A percentile compares a stretch with the other conserved stretches of the same genome.
Evolutionary conservation across 2,888 invertebrate species (phyloP).

Genomic region (Halictus ligatus): DNA sequence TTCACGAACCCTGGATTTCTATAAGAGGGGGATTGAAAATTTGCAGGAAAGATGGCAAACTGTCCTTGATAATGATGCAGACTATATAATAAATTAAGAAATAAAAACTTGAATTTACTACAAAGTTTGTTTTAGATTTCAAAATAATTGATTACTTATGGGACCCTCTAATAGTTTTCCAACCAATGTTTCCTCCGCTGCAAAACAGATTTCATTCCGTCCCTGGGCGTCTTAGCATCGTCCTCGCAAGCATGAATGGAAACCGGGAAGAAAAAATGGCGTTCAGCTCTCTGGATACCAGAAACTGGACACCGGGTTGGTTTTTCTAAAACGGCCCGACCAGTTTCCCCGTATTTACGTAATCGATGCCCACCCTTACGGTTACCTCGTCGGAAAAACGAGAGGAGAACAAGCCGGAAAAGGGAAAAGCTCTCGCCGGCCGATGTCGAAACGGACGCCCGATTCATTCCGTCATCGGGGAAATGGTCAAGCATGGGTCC

Average conservation of each 20-base stretch:
- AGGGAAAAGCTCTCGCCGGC: conserved; percentile 36
- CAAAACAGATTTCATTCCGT: background rate
- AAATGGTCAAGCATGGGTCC: conserved; percentile 75
- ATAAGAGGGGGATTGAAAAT: no score
- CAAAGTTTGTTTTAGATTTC: no score
- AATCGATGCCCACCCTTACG: conserved; percentile 63
- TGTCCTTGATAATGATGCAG: no score
- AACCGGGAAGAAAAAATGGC: background rate
- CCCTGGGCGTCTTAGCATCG: background rate
- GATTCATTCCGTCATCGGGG: conserved; percentile 45
- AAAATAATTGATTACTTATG: no score
- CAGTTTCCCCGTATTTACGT: conserved; percentile 69
- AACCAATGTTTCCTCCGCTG: background rate
- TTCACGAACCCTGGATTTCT: no score
- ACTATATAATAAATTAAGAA: no score
- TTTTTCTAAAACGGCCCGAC: conserved; percentile 27
- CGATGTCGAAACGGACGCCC: conserved; percentile 38
- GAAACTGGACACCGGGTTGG: conserved; percentile 53
- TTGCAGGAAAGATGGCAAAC: no score
- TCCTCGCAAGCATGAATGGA: background rate
- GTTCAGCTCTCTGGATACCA: background rate
- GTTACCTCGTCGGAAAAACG: conserved; percentile 46
- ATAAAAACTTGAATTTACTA: no score
- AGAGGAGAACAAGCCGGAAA: conserved; percentile 38
- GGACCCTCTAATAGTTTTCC: no score